Percentiles rank a stretch among this genome's conserved stretches.
These are phyloP conservation scores for Autographa gamma DNA, from an alignment of 2,888 invertebrate genomes.

Conservation along the genomic window DNA sequence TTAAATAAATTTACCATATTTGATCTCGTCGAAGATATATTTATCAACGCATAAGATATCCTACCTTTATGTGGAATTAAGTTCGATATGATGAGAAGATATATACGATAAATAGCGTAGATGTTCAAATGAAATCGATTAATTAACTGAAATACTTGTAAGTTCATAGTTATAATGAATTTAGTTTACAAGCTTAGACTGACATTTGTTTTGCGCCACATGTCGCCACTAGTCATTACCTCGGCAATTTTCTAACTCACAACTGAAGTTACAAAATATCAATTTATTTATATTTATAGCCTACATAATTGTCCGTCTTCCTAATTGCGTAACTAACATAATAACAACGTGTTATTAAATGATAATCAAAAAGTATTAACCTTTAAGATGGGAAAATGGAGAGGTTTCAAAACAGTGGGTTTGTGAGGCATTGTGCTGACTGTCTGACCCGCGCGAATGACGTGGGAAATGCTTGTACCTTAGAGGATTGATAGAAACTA, in stretches of 20 bases:
- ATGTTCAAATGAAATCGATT: no score
- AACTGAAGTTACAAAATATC: constrained; percentile 54
- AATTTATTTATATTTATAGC: constrained; percentile 50
- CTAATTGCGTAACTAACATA: constrained; percentile 64
- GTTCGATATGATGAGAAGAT: no score
- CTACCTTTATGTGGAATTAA: no score
- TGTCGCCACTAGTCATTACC: constrained; percentile 36
- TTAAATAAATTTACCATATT: no score
- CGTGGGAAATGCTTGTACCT: constrained; percentile 61
- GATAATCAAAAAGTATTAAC: constrained; percentile 76
- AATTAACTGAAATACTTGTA: no score
- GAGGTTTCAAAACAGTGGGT: constrained; percentile 69
- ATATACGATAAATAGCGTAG: no score
- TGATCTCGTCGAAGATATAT: no score
- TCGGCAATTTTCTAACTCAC: constrained; percentile 32
- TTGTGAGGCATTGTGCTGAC: constrained; percentile 49
- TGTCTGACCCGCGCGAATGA: constrained; percentile 51
- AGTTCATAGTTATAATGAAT: no score
- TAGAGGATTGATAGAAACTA: not conserved
- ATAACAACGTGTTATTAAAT: constrained; percentile 67
- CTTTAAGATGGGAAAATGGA: constrained; percentile 78
- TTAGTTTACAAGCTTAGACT: not conserved
- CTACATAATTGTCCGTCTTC: constrained; percentile 52
- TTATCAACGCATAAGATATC: no score
- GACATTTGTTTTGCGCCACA: constrained; percentile 6